Evolutionary conservation across 1,140 invertebrate species (phyloP).

Genomic region (Campoletis sonorensis): DNA sequence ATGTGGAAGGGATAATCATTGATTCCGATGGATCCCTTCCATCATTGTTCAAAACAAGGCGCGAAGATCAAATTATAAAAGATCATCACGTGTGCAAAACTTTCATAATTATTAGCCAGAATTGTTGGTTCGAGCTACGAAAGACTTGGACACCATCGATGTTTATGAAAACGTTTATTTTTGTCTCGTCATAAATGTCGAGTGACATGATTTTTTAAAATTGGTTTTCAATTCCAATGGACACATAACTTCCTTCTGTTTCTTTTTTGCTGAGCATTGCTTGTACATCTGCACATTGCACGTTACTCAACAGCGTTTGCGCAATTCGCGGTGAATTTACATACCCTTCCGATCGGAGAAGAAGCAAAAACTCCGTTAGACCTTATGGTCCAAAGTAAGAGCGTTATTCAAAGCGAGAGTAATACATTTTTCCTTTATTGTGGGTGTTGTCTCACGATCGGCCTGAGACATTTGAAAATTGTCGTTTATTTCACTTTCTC

Average conservation of each 20-base stretch:
- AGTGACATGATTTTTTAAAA: conserved; percentile 45
- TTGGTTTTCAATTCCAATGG: conserved; percentile 46
- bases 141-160: conserved; percentile 50
- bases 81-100: no score
- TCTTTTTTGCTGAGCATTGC: neutral
- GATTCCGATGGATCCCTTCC: no score
- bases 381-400: no score
- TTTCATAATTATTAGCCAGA: conserved; percentile 50
- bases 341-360: neutral
- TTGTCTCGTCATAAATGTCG: conserved; percentile 37
- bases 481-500: no score
- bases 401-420: no score
- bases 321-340: neutral
- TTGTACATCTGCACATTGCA: neutral
- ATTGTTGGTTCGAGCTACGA: conserved; percentile 47
- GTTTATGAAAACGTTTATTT: conserved; percentile 52
- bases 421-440: no score
- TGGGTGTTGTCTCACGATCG: no score
- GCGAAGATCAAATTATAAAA: no score
- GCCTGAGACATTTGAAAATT: no score
- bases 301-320: neutral
- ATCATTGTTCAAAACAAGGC: no score
- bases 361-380: neutral
- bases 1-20: no score
- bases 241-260: conserved; percentile 43